Conservation (phyloP, 1,140 invertebrate species). For the Aphaenogaster rudis region DNA sequence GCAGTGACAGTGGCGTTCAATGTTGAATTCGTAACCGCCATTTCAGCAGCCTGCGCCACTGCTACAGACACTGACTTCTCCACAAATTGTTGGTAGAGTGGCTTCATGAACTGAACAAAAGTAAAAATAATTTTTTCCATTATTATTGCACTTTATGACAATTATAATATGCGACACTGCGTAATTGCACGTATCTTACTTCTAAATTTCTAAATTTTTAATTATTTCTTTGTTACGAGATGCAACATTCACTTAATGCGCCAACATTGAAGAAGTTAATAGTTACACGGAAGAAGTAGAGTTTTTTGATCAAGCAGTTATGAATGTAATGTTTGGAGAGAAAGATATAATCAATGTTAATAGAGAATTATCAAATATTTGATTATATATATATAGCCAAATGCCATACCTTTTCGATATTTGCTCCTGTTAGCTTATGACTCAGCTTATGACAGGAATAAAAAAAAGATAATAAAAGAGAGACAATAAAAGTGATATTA, state of each 20-base stretch:
- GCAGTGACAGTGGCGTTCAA: conserved; percentile 80
- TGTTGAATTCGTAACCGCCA: conserved; percentile 87
- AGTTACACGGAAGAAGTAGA: conserved; percentile 18
- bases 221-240: background rate
- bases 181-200: conserved; percentile 2
- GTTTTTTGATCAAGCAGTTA: conserved; percentile 10
- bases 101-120: conserved; percentile 92
- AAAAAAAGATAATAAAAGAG: conserved; percentile 51
- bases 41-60: conserved; percentile 91
- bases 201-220: background rate
- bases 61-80: conserved; percentile 93
- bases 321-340: conserved; percentile 15
- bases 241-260: background rate
- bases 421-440: conserved; percentile 79
- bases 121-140: conserved; percentile 61
- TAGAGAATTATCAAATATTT: conserved; percentile 36
- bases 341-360: conserved; percentile 16
- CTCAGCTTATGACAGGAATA: conserved; percentile 79
- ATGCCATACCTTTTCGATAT: conserved; percentile 80
- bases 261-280: conserved; percentile 2
- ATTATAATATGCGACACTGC: background rate
- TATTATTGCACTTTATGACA: conserved; percentile 3
- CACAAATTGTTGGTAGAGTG: conserved; percentile 91
- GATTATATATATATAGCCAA: conserved; percentile 60
- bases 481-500: conserved; percentile 29